A percentile compares a stretch with the other conserved stretches of the same genome.
Conservation (phyloP, 30 jellyfish, hydroid and myxozoan genomes). For the Turritopsis dohrnii region DNA sequence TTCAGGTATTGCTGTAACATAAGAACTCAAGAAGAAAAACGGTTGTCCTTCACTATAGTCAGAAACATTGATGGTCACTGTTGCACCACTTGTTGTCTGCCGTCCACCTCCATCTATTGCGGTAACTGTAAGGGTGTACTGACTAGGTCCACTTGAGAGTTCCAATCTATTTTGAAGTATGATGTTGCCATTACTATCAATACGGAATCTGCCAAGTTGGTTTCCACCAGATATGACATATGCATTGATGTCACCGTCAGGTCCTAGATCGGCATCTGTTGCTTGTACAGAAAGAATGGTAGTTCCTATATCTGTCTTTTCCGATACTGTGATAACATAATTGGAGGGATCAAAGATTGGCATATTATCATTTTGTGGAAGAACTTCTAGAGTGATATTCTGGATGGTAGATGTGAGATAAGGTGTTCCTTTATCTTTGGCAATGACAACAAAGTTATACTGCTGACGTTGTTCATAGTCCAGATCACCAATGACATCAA, state of each 20-base stretch:
- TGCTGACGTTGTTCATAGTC: conserved; percentile 54
- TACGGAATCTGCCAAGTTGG: conserved; percentile 28
- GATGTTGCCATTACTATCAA: conserved; percentile 31
- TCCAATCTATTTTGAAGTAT: neutral
- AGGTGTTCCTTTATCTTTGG: conserved; percentile 75
- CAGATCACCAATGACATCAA: conserved; percentile 22
- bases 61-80: conserved; percentile 33
- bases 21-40: conserved; percentile 4
- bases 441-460: conserved; percentile 63
- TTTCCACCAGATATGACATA: conserved; percentile 31
- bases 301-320: conserved; percentile 34
- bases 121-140: neutral
- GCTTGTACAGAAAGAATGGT: conserved; percentile 35
- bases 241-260: conserved; percentile 21
- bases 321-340: conserved; percentile 39
- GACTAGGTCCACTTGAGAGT: conserved; percentile 1
- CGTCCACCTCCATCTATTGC: conserved; percentile 43
- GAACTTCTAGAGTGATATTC: conserved; percentile 33
- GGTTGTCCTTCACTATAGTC: conserved; percentile 59
- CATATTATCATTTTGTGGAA: conserved; percentile 35
- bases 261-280: conserved; percentile 48
- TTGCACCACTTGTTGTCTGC: neutral
- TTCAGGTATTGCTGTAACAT: conserved; percentile 11
- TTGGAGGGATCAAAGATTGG: conserved; percentile 23
- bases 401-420: conserved; percentile 39